phyloP scores from a whole-genome alignment of 2,113 vertebrate species.

The Pedetes capensis region DNA sequence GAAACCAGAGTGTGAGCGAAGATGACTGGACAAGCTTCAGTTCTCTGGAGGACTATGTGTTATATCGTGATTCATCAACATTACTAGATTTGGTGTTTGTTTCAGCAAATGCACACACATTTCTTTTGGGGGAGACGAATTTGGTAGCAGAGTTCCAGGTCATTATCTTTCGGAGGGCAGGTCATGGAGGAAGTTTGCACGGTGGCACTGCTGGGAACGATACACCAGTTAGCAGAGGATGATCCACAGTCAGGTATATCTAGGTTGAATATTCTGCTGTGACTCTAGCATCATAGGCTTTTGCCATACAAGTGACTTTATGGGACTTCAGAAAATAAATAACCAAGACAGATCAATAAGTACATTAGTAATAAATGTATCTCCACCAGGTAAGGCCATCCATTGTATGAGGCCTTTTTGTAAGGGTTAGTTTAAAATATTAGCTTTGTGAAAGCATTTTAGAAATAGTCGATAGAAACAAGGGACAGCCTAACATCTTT shows the following conservation, averaged over 20 bases:
- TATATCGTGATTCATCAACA: not conserved
- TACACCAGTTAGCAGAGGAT: not conserved
- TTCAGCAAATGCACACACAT: not conserved
- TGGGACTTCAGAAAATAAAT: constrained; percentile 70
- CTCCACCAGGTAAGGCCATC: constrained; percentile 53
- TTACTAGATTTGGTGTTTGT: not conserved
- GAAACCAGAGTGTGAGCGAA: not conserved
- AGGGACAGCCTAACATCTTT: constrained; percentile 45
- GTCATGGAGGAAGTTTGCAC: not conserved
- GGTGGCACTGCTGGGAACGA: constrained; percentile 21
- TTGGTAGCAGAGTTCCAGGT: not conserved
- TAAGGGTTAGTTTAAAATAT: constrained; percentile 70
- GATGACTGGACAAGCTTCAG: not conserved
- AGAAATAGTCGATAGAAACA: constrained; percentile 46
- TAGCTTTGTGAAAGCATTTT: constrained; percentile 52
- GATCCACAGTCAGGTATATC: not conserved
- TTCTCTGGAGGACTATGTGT: not conserved
- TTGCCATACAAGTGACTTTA: constrained; percentile 49
- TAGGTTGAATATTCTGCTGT: not conserved
- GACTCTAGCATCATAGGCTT: constrained; percentile 39
- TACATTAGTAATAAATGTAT: constrained; percentile 74
- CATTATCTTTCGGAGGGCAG: not conserved
- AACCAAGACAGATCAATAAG: constrained; percentile 76
- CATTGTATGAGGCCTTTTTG: constrained; percentile 58
- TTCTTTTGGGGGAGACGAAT: not conserved